A percentile compares a stretch with the other conserved stretches of the same genome.
Evolutionary conservation across 2,797 vertebrate species (phyloP).

Genomic region (Acrossocheilus fasciatus): DNA sequence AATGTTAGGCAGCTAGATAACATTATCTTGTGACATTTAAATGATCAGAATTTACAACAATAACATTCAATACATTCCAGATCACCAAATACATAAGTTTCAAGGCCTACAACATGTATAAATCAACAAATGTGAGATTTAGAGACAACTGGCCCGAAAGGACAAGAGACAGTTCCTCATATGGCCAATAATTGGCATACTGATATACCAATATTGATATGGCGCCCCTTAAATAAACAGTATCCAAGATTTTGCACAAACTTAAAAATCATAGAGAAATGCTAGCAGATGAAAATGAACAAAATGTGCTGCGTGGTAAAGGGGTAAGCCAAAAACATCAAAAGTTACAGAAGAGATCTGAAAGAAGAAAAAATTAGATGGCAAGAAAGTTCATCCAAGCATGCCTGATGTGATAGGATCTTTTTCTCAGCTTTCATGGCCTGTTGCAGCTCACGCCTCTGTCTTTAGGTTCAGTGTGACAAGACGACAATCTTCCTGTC

Average conservation of each 20-base stretch:
- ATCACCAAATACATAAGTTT: not conserved
- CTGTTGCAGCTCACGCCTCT: not conserved
- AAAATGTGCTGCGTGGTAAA: not conserved
- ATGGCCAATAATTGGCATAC: not conserved
- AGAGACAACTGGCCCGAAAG: not conserved
- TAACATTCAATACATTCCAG: not conserved
- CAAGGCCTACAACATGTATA: not conserved
- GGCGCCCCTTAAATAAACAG: not conserved
- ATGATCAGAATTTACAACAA: not conserved
- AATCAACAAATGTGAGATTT: not conserved
- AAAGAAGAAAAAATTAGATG: not conserved
- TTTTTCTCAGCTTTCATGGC: conserved; percentile 14
- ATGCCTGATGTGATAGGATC: conserved; percentile 3
- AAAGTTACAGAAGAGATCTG: not conserved
- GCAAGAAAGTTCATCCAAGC: not conserved
- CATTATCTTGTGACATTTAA: not conserved
- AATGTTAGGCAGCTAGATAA: not conserved
- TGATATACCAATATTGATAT: not conserved
- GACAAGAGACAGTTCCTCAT: not conserved
- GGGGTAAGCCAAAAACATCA: not conserved
- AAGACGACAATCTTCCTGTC: conserved; percentile 16
- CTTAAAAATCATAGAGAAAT: not conserved
- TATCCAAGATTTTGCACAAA: not conserved
- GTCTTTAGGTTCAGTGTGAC: not conserved
- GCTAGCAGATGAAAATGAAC: not conserved